phyloP scores from a whole-genome alignment of 2,888 invertebrate genomes.

The Pollenia amentaria region DNA sequence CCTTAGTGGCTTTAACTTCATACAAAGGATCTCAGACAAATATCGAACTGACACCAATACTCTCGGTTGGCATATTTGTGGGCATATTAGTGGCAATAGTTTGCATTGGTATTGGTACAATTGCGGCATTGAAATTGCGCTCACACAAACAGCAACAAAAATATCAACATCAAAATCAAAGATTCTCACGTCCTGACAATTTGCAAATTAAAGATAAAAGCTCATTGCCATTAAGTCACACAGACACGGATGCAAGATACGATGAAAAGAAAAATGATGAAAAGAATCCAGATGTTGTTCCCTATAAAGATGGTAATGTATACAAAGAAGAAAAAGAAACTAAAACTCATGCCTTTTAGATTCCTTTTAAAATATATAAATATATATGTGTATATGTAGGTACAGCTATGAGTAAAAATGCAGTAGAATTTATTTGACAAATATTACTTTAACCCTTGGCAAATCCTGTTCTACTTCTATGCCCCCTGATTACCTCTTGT shows the following conservation, averaged over 20 bases:
- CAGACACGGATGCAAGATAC: conserved; percentile 88
- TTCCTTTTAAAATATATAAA: background rate
- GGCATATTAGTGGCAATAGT: conserved; percentile 84
- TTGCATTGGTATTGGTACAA: conserved; percentile 84
- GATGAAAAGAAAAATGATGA: conserved; percentile 86
- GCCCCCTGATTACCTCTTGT: background rate
- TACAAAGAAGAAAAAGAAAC: background rate
- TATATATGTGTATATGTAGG: background rate
- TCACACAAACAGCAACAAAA: conserved; percentile 84
- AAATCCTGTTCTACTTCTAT: conserved; percentile 58
- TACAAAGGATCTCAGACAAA: conserved; percentile 85
- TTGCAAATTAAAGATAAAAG: conserved; percentile 89
- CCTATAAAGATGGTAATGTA: conserved; percentile 92
- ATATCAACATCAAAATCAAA: conserved; percentile 84
- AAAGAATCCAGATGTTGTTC: conserved; percentile 95
- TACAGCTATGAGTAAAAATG: background rate
- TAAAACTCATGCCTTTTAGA: background rate
- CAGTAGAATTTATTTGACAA: conserved; percentile 59
- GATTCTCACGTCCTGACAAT: conserved; percentile 87
- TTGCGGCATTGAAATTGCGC: conserved; percentile 84
- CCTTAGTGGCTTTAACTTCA: conserved; percentile 83
- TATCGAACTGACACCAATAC: conserved; percentile 86
- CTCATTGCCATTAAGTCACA: conserved; percentile 87
- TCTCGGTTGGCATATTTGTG: conserved; percentile 85
- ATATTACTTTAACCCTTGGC: conserved; percentile 67